Evolutionary conservation across 2,888 invertebrate genomes (phyloP).

Genomic region (Pseudococcus viburni): DNA sequence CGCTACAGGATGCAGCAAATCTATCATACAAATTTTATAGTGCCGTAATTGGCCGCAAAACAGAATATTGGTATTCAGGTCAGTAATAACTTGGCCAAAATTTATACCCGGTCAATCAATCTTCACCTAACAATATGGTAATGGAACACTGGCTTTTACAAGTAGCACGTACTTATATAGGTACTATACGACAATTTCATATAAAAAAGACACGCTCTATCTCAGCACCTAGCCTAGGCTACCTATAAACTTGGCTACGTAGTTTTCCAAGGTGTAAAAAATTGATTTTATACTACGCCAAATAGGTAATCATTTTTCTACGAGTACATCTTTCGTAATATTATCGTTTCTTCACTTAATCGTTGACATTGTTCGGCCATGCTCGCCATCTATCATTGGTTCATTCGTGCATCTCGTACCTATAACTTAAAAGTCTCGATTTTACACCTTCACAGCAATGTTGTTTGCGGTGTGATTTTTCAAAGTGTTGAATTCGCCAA

Average conservation of each 20-base stretch:
- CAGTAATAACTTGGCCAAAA: conserved; percentile 37
- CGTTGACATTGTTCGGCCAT: background rate
- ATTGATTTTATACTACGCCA: conserved; percentile 38
- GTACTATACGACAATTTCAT: background rate
- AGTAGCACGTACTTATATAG: conserved; percentile 2
- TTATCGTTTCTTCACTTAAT: background rate
- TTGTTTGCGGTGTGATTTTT: background rate
- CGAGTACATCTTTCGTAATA: conserved; percentile 6
- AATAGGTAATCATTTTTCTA: conserved; percentile 8
- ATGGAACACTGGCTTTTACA: conserved; percentile 16
- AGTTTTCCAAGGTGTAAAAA: background rate
- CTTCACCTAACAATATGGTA: conserved; percentile 48
- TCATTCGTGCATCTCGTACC: background rate
- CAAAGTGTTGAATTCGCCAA: background rate
- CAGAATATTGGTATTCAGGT: conserved; percentile 42
- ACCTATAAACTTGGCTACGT: conserved; percentile 17
- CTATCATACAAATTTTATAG: conserved; percentile 41
- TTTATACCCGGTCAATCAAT: conserved; percentile 44
- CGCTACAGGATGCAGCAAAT: conserved; percentile 16
- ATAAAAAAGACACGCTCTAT: conserved; percentile 49
- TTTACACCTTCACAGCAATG: background rate
- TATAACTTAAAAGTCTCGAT: too few species aligned
- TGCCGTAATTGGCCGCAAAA: conserved; percentile 26
- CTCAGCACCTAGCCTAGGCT: background rate
- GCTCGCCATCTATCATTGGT: background rate